Percentiles rank a stretch among this genome's conserved stretches.
Evolutionary conservation across 2,113 vertebrate genomes (phyloP).

Genomic region (Spheniscus mendiculus): DNA sequence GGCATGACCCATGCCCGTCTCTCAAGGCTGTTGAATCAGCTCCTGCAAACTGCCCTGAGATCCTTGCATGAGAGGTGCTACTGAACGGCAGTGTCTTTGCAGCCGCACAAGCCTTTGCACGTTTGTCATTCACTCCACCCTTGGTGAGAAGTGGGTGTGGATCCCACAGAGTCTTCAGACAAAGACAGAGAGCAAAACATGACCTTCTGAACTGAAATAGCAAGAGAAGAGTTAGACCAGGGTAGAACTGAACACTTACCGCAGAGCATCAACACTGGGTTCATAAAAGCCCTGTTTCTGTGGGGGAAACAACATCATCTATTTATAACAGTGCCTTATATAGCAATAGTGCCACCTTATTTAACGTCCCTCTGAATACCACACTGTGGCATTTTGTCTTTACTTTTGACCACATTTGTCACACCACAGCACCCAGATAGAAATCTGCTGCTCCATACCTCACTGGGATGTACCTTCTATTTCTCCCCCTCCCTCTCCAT

Average conservation of each 20-base stretch:
- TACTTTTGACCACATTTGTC: not conserved
- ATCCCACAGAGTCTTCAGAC: not conserved
- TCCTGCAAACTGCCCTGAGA: not conserved
- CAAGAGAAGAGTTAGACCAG: not conserved
- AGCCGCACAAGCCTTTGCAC: not conserved
- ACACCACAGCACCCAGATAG: not conserved
- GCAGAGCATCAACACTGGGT: constrained; percentile 67
- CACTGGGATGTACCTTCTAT: not conserved
- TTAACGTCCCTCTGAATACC: not conserved
- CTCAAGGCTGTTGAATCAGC: not conserved
- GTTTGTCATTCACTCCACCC: not conserved
- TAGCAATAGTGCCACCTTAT: not conserved
- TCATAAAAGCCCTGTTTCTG: constrained; percentile 88
- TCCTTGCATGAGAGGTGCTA: not conserved
- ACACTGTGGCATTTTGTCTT: not conserved
- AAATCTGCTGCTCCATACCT: not conserved
- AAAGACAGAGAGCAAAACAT: not conserved
- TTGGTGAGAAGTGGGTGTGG: not conserved
- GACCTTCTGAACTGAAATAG: not conserved
- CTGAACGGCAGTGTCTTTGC: not conserved
- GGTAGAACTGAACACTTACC: constrained; percentile 69
- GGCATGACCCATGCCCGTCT: not conserved
- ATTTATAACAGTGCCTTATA: not conserved
- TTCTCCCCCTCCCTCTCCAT: not conserved
- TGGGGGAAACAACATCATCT: not conserved